phyloP scores from a whole-genome alignment of 2,888 invertebrate genomes.

The Dioctria rufipes region DNA sequence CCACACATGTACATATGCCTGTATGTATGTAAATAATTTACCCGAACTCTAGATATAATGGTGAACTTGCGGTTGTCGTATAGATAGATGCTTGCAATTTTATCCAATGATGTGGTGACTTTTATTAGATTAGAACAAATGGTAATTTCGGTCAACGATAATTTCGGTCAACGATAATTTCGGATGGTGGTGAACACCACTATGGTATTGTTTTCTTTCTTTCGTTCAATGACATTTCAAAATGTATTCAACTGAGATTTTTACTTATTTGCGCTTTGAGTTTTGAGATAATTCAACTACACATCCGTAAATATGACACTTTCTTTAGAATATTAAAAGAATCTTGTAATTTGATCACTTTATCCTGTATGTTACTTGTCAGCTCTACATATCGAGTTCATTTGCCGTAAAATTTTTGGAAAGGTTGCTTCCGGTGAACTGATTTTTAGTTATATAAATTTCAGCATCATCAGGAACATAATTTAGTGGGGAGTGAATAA shows the following conservation, averaged over 20 bases:
- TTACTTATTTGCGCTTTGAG: too few relatives aligned
- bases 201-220: not conserved
- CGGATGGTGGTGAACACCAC: not conserved
- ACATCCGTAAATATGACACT: not conserved
- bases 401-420: not conserved
- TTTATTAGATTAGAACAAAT: slow-evolving; percentile 6
- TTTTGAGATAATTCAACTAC: not conserved
- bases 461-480: too few relatives aligned
- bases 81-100: slow-evolving; percentile 1
- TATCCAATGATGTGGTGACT: not conserved
- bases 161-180: not conserved
- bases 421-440: not conserved
- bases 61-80: slow-evolving; percentile 4
- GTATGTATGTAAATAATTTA: not conserved
- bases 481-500: not conserved
- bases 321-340: not conserved
- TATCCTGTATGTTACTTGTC: not conserved
- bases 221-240: not conserved
- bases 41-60: not conserved
- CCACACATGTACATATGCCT: not conserved
- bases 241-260: too few relatives aligned
- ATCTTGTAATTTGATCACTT: not conserved
- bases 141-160: slow-evolving; percentile 12
- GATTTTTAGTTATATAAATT: too few relatives aligned
- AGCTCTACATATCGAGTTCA: not conserved